phyloP scores from a whole-genome alignment of 1,140 invertebrate genomes.

The Ceratina calcarata region DNA sequence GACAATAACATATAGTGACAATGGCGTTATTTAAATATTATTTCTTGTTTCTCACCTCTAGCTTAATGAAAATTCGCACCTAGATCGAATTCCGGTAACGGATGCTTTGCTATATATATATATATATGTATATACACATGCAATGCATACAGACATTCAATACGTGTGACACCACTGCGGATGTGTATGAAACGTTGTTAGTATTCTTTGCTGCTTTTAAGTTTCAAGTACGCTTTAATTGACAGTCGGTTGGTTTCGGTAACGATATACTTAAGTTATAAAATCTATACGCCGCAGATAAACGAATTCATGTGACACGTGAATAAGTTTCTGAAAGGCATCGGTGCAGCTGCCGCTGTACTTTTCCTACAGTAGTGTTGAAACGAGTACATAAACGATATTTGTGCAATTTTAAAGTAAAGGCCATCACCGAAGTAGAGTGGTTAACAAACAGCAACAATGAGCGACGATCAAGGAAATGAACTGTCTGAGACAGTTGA shows the following conservation, averaged over 20 bases:
- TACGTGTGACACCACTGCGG: background rate
- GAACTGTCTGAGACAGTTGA: conserved; percentile 69
- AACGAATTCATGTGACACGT: background rate
- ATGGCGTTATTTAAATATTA: conserved; percentile 34
- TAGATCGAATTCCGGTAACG: conserved; percentile 44
- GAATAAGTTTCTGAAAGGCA: background rate
- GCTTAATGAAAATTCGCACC: conserved; percentile 19
- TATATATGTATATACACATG: too few relatives aligned
- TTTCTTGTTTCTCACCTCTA: conserved; percentile 27
- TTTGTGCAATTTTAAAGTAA: conserved; percentile 3
- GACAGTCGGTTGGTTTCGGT: conserved; percentile 39
- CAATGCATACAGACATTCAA: too few relatives aligned
- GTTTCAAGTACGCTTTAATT: conserved; percentile 32
- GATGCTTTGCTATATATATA: too few relatives aligned
- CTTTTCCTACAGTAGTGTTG: conserved; percentile 28
- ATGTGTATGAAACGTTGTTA: conserved; percentile 30
- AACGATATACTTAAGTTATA: background rate
- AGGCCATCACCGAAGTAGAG: conserved; percentile 34
- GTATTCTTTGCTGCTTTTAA: conserved; percentile 1
- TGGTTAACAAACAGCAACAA: conserved; percentile 61
- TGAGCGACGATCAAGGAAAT: conserved; percentile 74
- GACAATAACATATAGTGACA: background rate
- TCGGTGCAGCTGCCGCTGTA: background rate
- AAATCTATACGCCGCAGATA: background rate
- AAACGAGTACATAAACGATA: conserved; percentile 34